These are phyloP conservation scores for Penaeus japonicus DNA, from an alignment of 1,140 invertebrate genomes.

Conservation along the genomic window DNA sequence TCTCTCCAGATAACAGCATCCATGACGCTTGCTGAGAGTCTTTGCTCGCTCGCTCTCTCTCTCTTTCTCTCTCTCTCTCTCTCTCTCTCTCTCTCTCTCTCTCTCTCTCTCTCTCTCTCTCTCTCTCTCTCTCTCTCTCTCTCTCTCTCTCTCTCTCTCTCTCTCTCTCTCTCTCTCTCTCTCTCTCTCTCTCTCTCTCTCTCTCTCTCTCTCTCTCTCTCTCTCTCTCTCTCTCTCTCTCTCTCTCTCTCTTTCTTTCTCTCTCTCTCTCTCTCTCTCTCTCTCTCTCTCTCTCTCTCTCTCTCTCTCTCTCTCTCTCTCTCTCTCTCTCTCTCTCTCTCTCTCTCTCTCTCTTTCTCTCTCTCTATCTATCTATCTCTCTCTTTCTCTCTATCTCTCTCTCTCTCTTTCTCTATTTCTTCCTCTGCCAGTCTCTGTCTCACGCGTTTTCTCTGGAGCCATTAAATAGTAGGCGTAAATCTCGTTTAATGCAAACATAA, in stretches of 20 bases:
- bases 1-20: too few species aligned
- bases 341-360: background rate
- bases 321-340: background rate
- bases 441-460: background rate
- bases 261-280: background rate
- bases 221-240: background rate
- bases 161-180: background rate
- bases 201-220: background rate
- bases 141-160: background rate
- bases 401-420: background rate
- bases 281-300: background rate
- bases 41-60: too few species aligned
- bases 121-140: too few species aligned
- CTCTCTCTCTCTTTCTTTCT: background rate
- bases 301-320: background rate
- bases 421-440: background rate
- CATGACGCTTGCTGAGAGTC: too few species aligned
- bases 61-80: too few species aligned
- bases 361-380: background rate
- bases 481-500: conserved; percentile 52
- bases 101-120: too few species aligned
- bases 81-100: too few species aligned
- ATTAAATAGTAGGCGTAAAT: conserved; percentile 40
- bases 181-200: background rate
- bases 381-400: background rate